Evolutionary conservation across 2,797 vertebrate genomes (phyloP), one percentile per base, ranked within the genome.

Genomic region (Distichodus sexfasciatus): DNA sequence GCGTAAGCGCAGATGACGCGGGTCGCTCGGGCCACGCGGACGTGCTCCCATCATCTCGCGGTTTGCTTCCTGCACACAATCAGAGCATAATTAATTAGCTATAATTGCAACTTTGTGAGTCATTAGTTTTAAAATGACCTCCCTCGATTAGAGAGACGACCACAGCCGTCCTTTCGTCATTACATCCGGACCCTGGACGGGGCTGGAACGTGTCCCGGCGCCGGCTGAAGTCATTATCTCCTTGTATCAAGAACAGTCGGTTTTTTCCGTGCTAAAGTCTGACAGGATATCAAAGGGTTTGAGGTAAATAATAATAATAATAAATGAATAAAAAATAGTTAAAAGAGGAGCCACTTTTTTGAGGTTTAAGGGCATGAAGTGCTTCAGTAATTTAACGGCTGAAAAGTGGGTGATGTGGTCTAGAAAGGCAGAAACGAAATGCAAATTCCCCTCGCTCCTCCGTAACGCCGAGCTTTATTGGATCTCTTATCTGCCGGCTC

Each of bases 71-170:
- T 24, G 58, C 62, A 28, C 66, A 66, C 71, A 74, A 74, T 74
- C 71, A 46, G 29, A 38, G 50, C 35, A 63, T 66, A 77, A 74
- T 74, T 77, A 77, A 77, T 77, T 62, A 57, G 41, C 63, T 57
- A 61, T 74, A 77, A 77, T 77, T 74, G 72, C 76, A 66, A 64
- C 63, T 77, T 74, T 74, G 71, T 72, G 66, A 62, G 71, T 74
- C 71, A 71, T 74, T 77, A 70, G 47, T 46, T 67, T 48, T 26
- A 35, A 36, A 57, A 48, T 74, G 71, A 77, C 76, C 76, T 63
- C 68, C 38, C 19, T 60, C 66, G 38, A 66, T 71, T 38, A 66
- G 48, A 60, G 43, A 31, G 70, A 66, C 44, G 73, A 75, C 66
- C 47, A 75, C 57, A 71, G 63, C 17, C 46, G 61, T 55, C 47